Evolutionary conservation across 2,888 invertebrate species (phyloP).

Genomic region (Epirrhoe tristata): DNA sequence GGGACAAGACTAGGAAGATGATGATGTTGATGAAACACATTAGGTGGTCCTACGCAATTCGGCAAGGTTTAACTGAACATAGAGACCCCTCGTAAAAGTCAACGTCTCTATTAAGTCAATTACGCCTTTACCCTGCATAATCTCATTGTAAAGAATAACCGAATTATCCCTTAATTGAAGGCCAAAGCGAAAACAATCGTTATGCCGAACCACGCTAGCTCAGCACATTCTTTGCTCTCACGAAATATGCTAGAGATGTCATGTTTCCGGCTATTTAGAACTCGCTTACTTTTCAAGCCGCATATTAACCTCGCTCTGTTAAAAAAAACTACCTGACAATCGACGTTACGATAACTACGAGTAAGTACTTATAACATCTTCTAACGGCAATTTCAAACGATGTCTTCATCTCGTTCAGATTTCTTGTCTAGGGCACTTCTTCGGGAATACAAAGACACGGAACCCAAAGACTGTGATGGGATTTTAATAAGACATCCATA

Average conservation of each 20-base stretch:
- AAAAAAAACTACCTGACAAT: no score
- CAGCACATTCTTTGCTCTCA: constrained; percentile 4
- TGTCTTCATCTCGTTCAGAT: no score
- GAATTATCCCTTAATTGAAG: constrained; percentile 31
- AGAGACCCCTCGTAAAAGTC: constrained; percentile 12
- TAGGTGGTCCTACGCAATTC: neutral
- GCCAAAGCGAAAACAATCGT: constrained; percentile 43
- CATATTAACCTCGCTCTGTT: no score
- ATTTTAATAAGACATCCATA: no score
- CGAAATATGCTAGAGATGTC: constrained; percentile 1
- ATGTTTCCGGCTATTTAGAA: neutral
- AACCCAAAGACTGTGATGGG: no score
- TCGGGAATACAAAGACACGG: no score
- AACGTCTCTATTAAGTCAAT: constrained; percentile 15
- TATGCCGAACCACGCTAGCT: constrained; percentile 21
- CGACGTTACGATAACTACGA: no score
- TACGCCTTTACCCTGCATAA: constrained; percentile 10
- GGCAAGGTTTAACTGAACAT: neutral
- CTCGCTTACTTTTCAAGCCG: neutral
- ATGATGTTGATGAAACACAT: neutral
- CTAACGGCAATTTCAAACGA: no score
- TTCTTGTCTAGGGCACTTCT: no score
- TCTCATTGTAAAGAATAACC: constrained; percentile 20
- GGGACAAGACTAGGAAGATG: no score
- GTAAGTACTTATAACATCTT: no score